phyloP scores from a whole-genome alignment of 2,888 invertebrate genomes.

The Tachina lurida region DNA sequence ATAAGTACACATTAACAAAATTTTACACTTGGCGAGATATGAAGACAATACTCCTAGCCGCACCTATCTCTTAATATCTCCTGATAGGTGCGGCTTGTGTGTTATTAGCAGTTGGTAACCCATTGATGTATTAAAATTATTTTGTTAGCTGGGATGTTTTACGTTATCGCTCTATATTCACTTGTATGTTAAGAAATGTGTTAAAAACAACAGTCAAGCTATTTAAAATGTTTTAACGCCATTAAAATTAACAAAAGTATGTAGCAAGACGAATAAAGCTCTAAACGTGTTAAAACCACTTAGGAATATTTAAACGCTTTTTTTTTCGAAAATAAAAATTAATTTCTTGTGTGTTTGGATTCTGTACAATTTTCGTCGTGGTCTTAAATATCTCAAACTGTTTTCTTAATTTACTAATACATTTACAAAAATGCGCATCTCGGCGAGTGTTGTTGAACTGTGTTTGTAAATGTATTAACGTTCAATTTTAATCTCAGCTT shows the following conservation, averaged over 20 bases:
- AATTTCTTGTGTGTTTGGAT: slow-evolving; percentile 1
- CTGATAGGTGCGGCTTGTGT: background rate
- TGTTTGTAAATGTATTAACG: slow-evolving; percentile 47
- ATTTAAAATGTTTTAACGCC: slow-evolving; percentile 76
- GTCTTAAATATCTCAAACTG: slow-evolving; percentile 45
- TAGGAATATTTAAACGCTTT: slow-evolving; percentile 73
- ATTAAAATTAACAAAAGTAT: slow-evolving; percentile 72
- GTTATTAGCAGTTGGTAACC: background rate
- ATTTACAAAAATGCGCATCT: background rate
- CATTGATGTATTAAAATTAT: no score
- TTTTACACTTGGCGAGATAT: background rate
- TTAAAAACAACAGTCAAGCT: slow-evolving; percentile 45
- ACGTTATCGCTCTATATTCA: background rate
- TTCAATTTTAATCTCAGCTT: slow-evolving; percentile 34
- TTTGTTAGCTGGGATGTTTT: background rate
- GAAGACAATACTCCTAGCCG: background rate
- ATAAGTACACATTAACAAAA: no score
- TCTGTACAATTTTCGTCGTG: slow-evolving; percentile 22
- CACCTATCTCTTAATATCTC: no score
- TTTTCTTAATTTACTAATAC: slow-evolving; percentile 50
- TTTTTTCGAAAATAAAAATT: slow-evolving; percentile 3
- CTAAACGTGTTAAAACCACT: slow-evolving; percentile 80
- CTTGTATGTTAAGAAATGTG: background rate
- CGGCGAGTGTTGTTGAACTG: background rate
- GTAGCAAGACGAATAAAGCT: slow-evolving; percentile 31